Evolutionary conservation across 2,113 vertebrate genomes (phyloP).

Genomic region (Clarias magur): DNA sequence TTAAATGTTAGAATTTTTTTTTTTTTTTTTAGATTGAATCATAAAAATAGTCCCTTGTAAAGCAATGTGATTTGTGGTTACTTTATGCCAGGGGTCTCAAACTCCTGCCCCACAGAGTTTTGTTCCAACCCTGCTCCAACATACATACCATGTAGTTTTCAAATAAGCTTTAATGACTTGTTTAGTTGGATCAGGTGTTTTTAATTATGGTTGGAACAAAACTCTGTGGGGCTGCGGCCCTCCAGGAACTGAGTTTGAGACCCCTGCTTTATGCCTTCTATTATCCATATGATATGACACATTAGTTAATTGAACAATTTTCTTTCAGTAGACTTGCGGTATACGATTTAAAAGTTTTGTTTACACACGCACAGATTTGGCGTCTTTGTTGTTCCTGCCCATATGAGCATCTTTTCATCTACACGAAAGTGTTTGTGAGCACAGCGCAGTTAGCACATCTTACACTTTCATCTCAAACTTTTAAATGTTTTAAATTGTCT

Average conservation of each 20-base stretch:
- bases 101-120: too few species aligned
- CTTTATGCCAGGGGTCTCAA: neutral
- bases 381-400: neutral
- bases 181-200: too few species aligned
- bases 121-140: too few species aligned
- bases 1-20: neutral
- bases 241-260: too few species aligned
- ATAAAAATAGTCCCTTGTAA: neutral
- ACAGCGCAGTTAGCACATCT: neutral
- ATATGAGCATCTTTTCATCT: neutral
- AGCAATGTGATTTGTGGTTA: neutral
- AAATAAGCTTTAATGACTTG: too few species aligned
- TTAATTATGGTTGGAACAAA: too few species aligned
- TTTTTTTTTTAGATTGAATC: neutral
- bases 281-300: neutral
- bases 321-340: neutral
- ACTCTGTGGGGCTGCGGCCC: too few species aligned
- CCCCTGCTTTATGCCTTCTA: neutral
- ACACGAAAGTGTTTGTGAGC: neutral
- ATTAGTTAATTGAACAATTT: neutral
- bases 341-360: neutral
- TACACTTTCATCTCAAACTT: neutral
- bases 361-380: neutral
- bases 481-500: too few species aligned
- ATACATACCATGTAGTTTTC: too few species aligned